phyloP scores from a whole-genome alignment of 2,113 vertebrate genomes.

The Aegotheles bennettii region DNA sequence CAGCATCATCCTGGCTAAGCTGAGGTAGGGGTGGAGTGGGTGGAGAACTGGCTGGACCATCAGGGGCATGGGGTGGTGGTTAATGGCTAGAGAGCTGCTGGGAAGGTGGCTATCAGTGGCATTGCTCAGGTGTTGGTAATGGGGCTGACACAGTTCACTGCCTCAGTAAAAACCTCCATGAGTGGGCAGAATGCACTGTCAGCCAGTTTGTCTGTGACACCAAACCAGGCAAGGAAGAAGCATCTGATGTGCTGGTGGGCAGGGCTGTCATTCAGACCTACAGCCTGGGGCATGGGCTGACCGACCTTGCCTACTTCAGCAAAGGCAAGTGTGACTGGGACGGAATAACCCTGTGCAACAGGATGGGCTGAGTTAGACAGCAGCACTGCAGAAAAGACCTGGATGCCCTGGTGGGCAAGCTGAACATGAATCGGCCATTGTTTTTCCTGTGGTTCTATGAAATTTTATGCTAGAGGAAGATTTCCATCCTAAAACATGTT shows the following conservation, averaged over 20 bases:
- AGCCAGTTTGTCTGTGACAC: rapidly evolving
- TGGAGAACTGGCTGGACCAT: neutral
- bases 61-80: neutral
- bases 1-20: neutral
- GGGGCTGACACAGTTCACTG: neutral
- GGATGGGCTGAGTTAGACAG: neutral
- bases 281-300: neutral
- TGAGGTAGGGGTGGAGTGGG: neutral
- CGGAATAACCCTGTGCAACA: neutral
- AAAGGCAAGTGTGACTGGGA: neutral
- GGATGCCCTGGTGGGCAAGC: neutral
- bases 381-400: neutral
- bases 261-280: neutral
- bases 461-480: neutral
- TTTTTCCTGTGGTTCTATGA: neutral
- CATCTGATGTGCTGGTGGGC: rapidly evolving
- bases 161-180: neutral
- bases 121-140: neutral
- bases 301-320: neutral
- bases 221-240: neutral
- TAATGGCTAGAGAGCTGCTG: neutral
- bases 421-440: neutral
- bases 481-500: neutral
- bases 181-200: rapidly evolving
- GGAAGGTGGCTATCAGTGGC: rapidly evolving